phyloP scores from a whole-genome alignment of 2,113 vertebrate genomes.

The Prinia subflava region DNA sequence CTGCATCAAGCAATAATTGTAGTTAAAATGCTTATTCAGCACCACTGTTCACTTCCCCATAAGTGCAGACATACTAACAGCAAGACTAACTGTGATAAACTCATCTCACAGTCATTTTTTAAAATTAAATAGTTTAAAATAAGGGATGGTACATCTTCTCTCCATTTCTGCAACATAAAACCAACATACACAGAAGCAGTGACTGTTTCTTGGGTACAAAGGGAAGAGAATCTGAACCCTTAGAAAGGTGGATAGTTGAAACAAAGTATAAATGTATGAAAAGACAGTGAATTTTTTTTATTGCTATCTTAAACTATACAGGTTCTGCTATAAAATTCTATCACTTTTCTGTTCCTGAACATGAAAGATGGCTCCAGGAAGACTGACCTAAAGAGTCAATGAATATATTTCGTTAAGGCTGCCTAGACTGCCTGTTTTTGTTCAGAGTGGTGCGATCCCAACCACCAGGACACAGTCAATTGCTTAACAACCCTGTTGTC shows the following conservation, averaged over 20 bases:
- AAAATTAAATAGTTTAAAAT: not conserved
- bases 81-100: not conserved
- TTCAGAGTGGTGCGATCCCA: not conserved
- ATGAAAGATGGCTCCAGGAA: not conserved
- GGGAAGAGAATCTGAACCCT: not conserved
- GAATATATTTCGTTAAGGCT: not conserved
- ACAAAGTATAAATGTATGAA: not conserved
- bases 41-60: not conserved
- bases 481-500: conserved; percentile 15
- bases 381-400: not conserved
- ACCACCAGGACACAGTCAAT: not conserved
- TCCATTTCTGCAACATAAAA: not conserved
- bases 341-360: not conserved
- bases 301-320: not conserved
- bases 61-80: not conserved
- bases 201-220: not conserved
- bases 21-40: not conserved
- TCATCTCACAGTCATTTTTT: not conserved
- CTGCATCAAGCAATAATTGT: not conserved
- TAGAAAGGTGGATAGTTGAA: not conserved
- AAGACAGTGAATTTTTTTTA: not conserved
- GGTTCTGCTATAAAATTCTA: not conserved
- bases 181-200: not conserved
- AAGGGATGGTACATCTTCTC: not conserved
- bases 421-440: not conserved